These are phyloP conservation scores for Tolypeutes matacus DNA, from an alignment of 2,797 vertebrate species.

Conservation along the genomic window DNA sequence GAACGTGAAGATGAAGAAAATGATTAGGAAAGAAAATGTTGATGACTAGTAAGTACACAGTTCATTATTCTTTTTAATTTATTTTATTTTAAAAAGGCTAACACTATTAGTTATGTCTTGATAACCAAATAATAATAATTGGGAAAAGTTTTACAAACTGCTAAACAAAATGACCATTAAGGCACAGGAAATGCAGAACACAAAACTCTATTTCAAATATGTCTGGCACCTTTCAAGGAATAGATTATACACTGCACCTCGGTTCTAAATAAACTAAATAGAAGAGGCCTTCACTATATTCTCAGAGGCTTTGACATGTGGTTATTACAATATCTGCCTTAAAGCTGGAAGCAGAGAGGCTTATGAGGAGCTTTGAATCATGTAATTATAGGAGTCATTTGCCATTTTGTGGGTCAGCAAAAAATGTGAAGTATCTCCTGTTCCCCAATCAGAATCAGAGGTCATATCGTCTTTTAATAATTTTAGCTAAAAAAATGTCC, in stretches of 20 bases:
- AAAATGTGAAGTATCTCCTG: conserved; percentile 63
- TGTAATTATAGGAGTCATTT: conserved; percentile 62
- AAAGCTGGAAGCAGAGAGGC: conserved; percentile 50
- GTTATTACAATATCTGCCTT: conserved; percentile 70
- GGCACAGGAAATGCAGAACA: conserved; percentile 59
- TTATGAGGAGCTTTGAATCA: conserved; percentile 36
- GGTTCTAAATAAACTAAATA: conserved; percentile 71
- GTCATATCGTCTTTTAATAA: conserved; percentile 57
- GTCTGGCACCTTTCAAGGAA: conserved; percentile 71
- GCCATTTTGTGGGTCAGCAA: conserved; percentile 36
- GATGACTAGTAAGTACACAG: neutral
- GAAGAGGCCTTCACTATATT: conserved; percentile 61
- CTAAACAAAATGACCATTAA: conserved; percentile 49
- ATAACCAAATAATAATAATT: neutral
- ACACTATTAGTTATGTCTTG: neutral
- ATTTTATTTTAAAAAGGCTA: neutral
- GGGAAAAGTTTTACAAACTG: conserved; percentile 36
- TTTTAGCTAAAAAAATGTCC: conserved; percentile 4
- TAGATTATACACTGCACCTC: conserved; percentile 59
- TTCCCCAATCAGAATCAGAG: conserved; percentile 63
- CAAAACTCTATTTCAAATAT: conserved; percentile 59
- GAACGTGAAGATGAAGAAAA: conserved; percentile 48
- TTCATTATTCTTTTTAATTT: conserved; percentile 50
- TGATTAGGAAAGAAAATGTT: conserved; percentile 61
- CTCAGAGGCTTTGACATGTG: conserved; percentile 70